Base-by-base conservation (phyloP, 2,888 invertebrate species). In the Agonopterix alstromeriana region DNA sequence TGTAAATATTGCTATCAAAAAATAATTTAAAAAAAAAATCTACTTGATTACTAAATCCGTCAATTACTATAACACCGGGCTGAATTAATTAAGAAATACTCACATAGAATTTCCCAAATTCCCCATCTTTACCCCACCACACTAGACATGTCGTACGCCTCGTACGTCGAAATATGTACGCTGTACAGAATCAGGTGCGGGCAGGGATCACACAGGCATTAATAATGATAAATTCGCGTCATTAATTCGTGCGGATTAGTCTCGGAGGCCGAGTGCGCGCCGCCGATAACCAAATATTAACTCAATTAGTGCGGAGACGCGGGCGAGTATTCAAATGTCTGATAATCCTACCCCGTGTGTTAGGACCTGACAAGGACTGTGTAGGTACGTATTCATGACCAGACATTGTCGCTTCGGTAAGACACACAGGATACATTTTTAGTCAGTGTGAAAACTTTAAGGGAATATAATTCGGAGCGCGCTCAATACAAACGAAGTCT, bases 241-340 rank as follows among this genome's bases (percentile, higher is more conserved):
- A 86, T 88, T 88, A 88, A 86, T 87, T 80, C 82, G 71, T 27
- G 45, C 53, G 86, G 86, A 79, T 88, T 85, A 86, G 83, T 74
- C 77, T 73, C 74, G 70, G 69, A 62, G 69, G 72, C 64, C 72
- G 84, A 76, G 81, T 88, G 89, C 73, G 79, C 78, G 75, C 65
- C 65, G 66, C 82, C 83, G 89, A 89, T 89, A 89, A 86, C 89
- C 89, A 89, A 89, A 89, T 89, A 89, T 89, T 87, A 89, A 87
- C 85, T 88, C 86, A 89, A 89, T 89, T 89, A 89, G 88, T 74
- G 70, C 69, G 65, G 73, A 78, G 80, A 75, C 73, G 57, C 56
- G 42, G 59, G 66, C 74, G 75, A 66, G 77, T 77, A 82, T 84
- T 83, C 80, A 80, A 82, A 84, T 79, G 78, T 73, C 75, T 81